These are phyloP conservation scores for Leucosticte australis DNA, from an alignment of 2,113 vertebrate genomes.

Conservation along the genomic window DNA sequence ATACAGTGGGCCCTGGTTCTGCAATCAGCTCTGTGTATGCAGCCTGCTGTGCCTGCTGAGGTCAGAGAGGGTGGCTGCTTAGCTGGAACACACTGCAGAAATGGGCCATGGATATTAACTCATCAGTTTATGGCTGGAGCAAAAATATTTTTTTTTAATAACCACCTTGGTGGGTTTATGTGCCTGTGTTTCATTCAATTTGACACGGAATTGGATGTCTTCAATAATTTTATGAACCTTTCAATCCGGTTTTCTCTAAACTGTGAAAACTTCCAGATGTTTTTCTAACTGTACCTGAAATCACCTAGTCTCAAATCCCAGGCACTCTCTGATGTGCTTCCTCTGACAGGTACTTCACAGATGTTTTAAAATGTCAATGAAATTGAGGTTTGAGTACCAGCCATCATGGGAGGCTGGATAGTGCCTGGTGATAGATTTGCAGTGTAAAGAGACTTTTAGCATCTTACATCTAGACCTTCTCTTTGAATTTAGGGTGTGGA, in stretches of 20 bases:
- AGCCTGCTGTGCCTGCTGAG: not conserved
- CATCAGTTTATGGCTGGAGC: not conserved
- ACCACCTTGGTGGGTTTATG: not conserved
- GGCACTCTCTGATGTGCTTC: not conserved
- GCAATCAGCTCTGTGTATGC: not conserved
- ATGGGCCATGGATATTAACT: not conserved
- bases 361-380: not conserved
- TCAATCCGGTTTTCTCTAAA: not conserved
- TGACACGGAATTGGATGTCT: not conserved
- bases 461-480: not conserved
- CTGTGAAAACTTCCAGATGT: not conserved
- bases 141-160: not conserved
- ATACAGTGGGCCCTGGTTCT: not conserved
- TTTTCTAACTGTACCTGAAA: not conserved
- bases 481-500: not conserved
- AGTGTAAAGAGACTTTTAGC: not conserved
- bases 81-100: not conserved
- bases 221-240: not conserved
- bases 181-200: not conserved
- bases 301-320: not conserved
- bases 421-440: not conserved
- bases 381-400: not conserved
- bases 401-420: not conserved
- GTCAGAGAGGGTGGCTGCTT: not conserved
- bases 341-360: not conserved